These are phyloP conservation scores for Steinernema khuongi DNA, from an alignment of 1,140 invertebrate species.

Conservation along the genomic window DNA sequence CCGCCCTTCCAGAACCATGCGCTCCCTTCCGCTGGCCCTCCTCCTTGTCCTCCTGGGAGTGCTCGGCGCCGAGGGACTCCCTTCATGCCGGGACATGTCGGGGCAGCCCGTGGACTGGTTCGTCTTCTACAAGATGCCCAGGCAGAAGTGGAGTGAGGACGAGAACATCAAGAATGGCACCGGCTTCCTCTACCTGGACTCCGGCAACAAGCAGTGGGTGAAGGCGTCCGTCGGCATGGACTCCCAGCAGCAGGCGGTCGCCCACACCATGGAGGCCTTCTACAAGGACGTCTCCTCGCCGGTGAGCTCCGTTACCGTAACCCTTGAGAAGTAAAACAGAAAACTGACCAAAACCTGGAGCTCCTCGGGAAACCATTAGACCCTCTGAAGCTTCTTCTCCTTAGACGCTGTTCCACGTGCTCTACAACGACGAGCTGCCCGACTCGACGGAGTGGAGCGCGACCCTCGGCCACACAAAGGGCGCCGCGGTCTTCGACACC, in stretches of 20 bases:
- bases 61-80: neutral
- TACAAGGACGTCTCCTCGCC: slow-evolving; percentile 16
- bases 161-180: slow-evolving; percentile 17
- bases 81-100: slow-evolving; percentile 18
- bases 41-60: neutral
- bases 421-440: slow-evolving; percentile 38
- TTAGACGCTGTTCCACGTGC: slow-evolving; percentile 26
- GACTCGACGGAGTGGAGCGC: slow-evolving; percentile 33
- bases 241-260: slow-evolving; percentile 27
- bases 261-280: slow-evolving; percentile 32
- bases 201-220: slow-evolving; percentile 17
- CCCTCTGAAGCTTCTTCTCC: neutral
- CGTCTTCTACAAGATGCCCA: slow-evolving; percentile 15
- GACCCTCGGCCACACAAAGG: slow-evolving; percentile 30
- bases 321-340: too few relatives aligned
- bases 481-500: slow-evolving; percentile 29
- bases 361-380: too few relatives aligned
- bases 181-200: slow-evolving; percentile 36
- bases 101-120: slow-evolving; percentile 21
- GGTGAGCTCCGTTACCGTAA: neutral
- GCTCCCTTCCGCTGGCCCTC: neutral
- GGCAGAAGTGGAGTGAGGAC: neutral
- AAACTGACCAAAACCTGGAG: neutral
- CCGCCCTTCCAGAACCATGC: too few relatives aligned
- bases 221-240: slow-evolving; percentile 25